A percentile compares a stretch with the other conserved stretches of the same genome.
Conservation (phyloP, 1,140 invertebrate species). For the Frieseomelitta varia region DNA sequence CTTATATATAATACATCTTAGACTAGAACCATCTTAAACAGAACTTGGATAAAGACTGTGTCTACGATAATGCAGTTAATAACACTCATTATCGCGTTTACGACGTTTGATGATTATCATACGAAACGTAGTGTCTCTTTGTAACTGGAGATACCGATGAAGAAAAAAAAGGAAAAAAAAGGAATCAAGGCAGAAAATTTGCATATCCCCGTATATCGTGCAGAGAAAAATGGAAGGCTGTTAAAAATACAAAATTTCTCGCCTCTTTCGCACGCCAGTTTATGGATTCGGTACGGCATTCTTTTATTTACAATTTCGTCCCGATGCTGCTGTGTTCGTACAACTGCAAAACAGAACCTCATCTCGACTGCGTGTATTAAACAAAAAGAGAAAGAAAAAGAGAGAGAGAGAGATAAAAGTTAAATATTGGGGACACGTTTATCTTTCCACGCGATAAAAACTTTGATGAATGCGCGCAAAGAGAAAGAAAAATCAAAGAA, state of each 20-base stretch:
- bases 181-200: not conserved
- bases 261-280: not conserved
- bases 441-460: not conserved
- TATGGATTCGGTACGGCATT: not conserved
- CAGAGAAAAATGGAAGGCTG: not conserved
- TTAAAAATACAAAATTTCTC: not conserved
- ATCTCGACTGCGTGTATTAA: not conserved
- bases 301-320: constrained; percentile 1
- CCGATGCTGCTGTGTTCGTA: not conserved
- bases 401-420: not conserved
- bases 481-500: not conserved
- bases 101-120: not conserved
- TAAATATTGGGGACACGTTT: not conserved
- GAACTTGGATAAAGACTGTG: not conserved
- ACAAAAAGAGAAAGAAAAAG: not conserved
- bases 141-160: not conserved
- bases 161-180: too few relatives aligned
- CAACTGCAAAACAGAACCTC: not conserved
- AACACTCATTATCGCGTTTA: constrained; percentile 16
- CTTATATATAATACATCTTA: too few relatives aligned
- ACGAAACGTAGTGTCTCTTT: not conserved
- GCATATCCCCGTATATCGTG: not conserved
- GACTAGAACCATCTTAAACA: too few relatives aligned
- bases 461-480: not conserved
- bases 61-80: not conserved